Base-by-base conservation (phyloP, 1,140 invertebrate species). In the Druon quercuslanigerum region DNA sequence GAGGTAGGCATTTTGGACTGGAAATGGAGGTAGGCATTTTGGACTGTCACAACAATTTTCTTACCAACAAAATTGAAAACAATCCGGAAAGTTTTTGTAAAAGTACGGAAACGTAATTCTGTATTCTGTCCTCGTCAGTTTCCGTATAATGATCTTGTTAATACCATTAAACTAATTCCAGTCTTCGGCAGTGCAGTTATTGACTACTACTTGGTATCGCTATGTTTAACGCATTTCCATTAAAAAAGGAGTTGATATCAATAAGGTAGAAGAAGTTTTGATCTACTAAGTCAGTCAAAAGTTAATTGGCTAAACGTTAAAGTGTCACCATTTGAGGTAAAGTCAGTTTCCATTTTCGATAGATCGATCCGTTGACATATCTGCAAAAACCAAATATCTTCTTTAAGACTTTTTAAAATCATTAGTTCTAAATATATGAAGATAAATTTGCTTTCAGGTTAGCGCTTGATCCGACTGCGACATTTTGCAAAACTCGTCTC, bases 121-220 rank as follows among this genome's bases (percentile, higher is more conserved):
- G 90, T 99, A 99, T 92, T 99, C 99, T 8, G 99, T 99, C 77
- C 99, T 94, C 81, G 99, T 97, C 40, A 98, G 98, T 87, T 99
- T 98, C 46, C 99, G 92, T 85, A 99, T 99, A 75, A 99, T 99
- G 82, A 99, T 99, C 91, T 99, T 99, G 87, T 99, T 99, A 73
- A 99, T 99, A 88, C 99, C 99, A 92, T 99, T 99, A 87, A 99
- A 99, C 92, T 99, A 99, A 93, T 99, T 99, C 99, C 99, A 99
- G 92, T 99, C 99, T 93, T 99, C 99, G 93, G 99, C 99, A 14
- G n/a, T n/a, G n/a, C n/a, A n/a, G n/a, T n/a, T n/a, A n/a, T n/a
- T n/a, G n/a, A n/a, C n/a, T 99, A 99, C 99, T 99, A 79, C 99
- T 99, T 33, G 99, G 99, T 85, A 99, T 99, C n/a, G 99, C 99